phyloP scores from a whole-genome alignment of 2,888 invertebrate species.

The Dryobota labecula region DNA sequence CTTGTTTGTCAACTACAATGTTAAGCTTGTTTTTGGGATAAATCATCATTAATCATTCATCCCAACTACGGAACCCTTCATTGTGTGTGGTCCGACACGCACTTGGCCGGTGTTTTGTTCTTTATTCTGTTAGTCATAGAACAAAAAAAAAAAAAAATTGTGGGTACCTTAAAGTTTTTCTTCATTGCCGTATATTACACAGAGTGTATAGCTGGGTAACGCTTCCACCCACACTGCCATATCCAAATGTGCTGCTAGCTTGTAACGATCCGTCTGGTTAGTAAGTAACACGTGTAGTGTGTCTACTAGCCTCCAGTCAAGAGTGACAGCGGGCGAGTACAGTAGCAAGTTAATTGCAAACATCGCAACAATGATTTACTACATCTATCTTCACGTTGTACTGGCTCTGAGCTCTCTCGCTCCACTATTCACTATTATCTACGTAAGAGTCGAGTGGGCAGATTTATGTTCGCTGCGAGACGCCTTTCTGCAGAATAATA shows the following conservation, averaged over 20 bases:
- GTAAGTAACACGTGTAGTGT: slow-evolving; percentile 40
- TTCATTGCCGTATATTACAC: neutral
- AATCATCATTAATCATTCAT: too few relatives aligned
- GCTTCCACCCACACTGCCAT: neutral
- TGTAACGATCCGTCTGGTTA: slow-evolving; percentile 14
- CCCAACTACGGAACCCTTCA: too few relatives aligned
- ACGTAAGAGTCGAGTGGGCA: slow-evolving; percentile 65
- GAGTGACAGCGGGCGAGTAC: slow-evolving; percentile 47
- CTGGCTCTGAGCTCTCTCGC: slow-evolving; percentile 57
- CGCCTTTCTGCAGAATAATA: slow-evolving; percentile 63
- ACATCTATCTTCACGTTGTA: slow-evolving; percentile 62
- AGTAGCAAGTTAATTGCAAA: slow-evolving; percentile 72
- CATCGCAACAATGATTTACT: slow-evolving; percentile 75
- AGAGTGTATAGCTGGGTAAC: slow-evolving; percentile 3
- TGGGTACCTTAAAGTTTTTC: neutral
- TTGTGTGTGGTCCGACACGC: too few relatives aligned
- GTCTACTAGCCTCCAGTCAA: slow-evolving; percentile 45
- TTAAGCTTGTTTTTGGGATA: too few relatives aligned
- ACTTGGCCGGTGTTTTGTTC: too few relatives aligned
- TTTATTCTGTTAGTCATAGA: neutral
- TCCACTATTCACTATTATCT: slow-evolving; percentile 70
- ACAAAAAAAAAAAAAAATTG: neutral
- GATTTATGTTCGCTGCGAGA: slow-evolving; percentile 66
- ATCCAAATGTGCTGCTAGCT: slow-evolving; percentile 15
- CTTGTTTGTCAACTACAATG: too few relatives aligned